Conservation (phyloP, 2,113 vertebrate species). For the Bubo blakistoni region DNA sequence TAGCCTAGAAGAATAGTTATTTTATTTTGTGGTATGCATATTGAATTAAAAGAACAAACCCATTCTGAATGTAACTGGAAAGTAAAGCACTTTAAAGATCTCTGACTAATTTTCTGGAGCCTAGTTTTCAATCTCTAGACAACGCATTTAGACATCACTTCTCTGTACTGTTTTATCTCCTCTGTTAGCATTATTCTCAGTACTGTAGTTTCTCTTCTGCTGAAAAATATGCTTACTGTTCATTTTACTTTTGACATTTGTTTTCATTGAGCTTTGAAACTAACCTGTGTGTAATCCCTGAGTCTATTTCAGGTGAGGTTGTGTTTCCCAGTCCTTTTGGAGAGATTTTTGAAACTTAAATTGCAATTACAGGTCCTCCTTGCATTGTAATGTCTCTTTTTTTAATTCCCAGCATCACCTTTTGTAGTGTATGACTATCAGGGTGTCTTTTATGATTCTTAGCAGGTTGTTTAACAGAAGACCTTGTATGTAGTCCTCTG, state of each 20-base stretch:
- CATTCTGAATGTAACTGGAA: background rate
- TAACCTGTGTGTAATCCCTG: background rate
- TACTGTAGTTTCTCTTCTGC: background rate
- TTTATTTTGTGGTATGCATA: background rate
- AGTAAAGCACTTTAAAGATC: background rate
- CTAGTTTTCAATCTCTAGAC: background rate
- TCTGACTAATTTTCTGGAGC: background rate
- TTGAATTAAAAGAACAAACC: background rate
- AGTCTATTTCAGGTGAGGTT: background rate
- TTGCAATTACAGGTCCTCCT: background rate
- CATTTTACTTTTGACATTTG: background rate
- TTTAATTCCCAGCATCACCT: background rate
- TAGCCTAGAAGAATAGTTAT: background rate
- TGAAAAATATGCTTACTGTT: background rate
- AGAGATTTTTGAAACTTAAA: background rate
- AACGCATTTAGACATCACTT: background rate
- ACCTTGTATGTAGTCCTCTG: background rate
- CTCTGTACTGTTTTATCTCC: background rate
- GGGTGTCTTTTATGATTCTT: background rate
- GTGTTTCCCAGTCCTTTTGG: background rate
- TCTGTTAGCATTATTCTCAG: background rate
- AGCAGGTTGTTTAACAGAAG: background rate
- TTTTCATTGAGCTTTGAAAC: background rate
- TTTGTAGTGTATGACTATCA: background rate
- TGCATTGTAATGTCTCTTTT: background rate